These are phyloP conservation scores for Batillaria attramentaria DNA, from an alignment of 1,140 invertebrate genomes.

Conservation along the genomic window DNA sequence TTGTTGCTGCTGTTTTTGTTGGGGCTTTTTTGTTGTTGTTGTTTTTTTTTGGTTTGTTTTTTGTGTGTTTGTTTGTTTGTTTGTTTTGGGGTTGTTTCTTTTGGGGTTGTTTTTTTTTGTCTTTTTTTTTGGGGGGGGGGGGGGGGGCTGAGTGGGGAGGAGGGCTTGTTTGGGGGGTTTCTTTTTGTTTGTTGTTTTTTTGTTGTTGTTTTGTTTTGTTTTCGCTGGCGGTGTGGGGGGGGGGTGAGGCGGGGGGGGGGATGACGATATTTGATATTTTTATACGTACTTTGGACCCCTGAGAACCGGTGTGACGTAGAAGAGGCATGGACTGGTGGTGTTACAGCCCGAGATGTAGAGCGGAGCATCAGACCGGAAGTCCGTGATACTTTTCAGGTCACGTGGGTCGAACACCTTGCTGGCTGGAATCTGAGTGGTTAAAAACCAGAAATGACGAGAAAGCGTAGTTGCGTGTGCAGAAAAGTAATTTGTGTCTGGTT, in stretches of 20 bases:
- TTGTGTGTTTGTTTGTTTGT: too few species aligned
- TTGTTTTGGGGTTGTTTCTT: too few species aligned
- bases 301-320: slow-evolving; percentile 4
- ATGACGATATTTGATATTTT: background rate
- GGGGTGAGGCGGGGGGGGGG: too few species aligned
- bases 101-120: too few species aligned
- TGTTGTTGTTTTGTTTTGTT: background rate
- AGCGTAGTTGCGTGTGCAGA: background rate
- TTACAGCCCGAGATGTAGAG: background rate
- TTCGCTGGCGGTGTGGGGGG: too few species aligned
- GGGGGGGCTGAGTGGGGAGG: too few species aligned
- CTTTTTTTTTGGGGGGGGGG: too few species aligned
- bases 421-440: background rate
- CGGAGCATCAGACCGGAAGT: background rate
- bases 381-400: background rate
- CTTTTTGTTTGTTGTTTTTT: background rate
- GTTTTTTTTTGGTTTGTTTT: too few species aligned
- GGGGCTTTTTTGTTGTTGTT: too few species aligned
- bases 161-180: too few species aligned
- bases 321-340: background rate
- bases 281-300: background rate
- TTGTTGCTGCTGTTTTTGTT: too few species aligned
- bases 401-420: background rate
- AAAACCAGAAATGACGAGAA: too few species aligned
- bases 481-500: background rate